A percentile compares a stretch with the other conserved stretches of the same genome.
These are phyloP conservation scores for Hipposideros larvatus DNA, from an alignment of 2,797 vertebrate genomes.

Conservation along the genomic window DNA sequence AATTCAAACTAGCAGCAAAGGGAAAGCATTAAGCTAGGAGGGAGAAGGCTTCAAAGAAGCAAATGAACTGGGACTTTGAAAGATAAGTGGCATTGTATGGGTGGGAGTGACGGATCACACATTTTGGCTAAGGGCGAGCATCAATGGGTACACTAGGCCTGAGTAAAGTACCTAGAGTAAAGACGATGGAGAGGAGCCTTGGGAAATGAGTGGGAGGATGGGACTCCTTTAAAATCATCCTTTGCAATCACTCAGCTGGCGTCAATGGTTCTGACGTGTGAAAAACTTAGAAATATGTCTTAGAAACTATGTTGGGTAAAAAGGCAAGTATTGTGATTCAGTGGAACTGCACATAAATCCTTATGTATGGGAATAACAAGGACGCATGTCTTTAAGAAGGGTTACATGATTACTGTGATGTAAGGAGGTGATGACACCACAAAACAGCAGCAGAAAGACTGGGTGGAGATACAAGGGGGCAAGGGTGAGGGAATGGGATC, in stretches of 20 bases:
- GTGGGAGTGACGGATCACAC: not conserved
- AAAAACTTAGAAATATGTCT: constrained; percentile 24
- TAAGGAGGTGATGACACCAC: not conserved
- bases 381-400: not conserved
- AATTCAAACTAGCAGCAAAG: constrained; percentile 6
- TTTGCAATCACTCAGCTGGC: not conserved
- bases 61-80: constrained; percentile 21
- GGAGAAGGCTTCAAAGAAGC: not conserved
- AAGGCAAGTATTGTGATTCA: not conserved
- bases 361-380: not conserved
- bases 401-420: constrained; percentile 5
- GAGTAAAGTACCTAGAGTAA: not conserved
- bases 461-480: not conserved
- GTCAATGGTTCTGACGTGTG: not conserved
- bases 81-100: not conserved
- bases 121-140: not conserved
- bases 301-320: not conserved
- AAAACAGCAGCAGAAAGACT: not conserved
- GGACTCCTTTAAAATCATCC: not conserved
- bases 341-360: not conserved
- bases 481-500: not conserved
- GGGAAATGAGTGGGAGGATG: not conserved
- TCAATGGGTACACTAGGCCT: not conserved
- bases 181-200: not conserved
- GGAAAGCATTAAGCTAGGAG: not conserved